Base-by-base conservation (phyloP, 2,113 vertebrate genomes). In the Stegastes partitus region DNA sequence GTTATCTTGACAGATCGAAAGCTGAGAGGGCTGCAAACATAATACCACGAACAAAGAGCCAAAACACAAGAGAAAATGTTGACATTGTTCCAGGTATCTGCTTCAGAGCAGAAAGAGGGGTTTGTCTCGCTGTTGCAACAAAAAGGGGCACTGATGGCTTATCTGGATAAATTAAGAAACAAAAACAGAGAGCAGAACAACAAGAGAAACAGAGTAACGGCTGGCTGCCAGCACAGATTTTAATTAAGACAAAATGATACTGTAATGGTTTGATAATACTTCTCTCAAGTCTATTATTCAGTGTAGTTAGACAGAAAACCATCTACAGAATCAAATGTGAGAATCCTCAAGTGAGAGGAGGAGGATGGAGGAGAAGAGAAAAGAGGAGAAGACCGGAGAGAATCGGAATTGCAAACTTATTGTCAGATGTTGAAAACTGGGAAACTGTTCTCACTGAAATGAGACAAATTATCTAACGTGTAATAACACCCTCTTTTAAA, bases 11-110 rank as follows among this genome's bases (percentile, higher is more conserved):
- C n/a, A 9, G 22, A 18, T 28, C 18, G 59, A 68, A 82, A 42
- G 42, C 25, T 39, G 59, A 70, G 66, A 64, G 12, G 28, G 21
- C 37, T 15, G 28, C 56, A 53, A 47, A 47, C 12, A 5, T 34
- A 16, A 62, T 16, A 22, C 44, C 53, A 26, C 47, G 16, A 73
- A 47, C 44, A 55, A 63, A 21, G 55, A 68, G 50, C 5, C 49
- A 15, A 42, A 42, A 42, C 39, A 22, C 49, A 49, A 31, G 18
- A 31, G 23, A 25, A 9, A n/a, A 7, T 21, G 25, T 16, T 66
- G 47, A 51, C 5, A 53, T 21, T 28, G 68, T 55, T 62, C 4
- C 3, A 75, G 50, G 42, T 62, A 21, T 73, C 49, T 2, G 63
- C 37, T 64, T 58, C 47, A 78, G 18, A 21, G 10, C 54, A 78